phyloP scores from a whole-genome alignment of 1,140 invertebrate genomes.

The Ceratosolen fusciceps region DNA sequence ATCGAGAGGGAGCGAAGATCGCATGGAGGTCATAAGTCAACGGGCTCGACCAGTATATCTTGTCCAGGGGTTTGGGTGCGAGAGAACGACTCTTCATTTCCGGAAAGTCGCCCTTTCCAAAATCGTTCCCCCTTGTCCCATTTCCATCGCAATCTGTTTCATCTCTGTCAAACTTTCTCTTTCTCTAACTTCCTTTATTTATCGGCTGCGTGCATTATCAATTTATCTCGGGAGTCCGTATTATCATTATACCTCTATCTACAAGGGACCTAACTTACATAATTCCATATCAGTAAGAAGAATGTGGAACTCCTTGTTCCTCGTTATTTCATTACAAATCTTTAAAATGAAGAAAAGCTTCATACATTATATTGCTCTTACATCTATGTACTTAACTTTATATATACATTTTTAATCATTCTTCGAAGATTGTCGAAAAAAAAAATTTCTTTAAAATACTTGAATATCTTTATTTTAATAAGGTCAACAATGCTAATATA shows the following conservation, averaged over 20 bases:
- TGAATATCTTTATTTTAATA: too few relatives aligned
- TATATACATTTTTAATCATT: too few relatives aligned
- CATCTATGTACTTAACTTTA: too few relatives aligned
- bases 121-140: constrained; percentile 40
- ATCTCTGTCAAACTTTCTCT: constrained; percentile 30
- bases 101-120: constrained; percentile 34
- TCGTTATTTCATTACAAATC: too few relatives aligned
- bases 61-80: not conserved
- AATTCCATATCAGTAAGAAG: not conserved
- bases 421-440: too few relatives aligned
- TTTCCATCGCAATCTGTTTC: constrained; percentile 43
- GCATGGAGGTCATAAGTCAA: constrained; percentile 36
- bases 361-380: too few relatives aligned
- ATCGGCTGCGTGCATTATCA: constrained; percentile 18
- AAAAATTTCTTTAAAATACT: too few relatives aligned
- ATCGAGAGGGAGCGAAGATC: constrained; percentile 22
- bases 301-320: not conserved
- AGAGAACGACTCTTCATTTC: constrained; percentile 43
- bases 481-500: too few relatives aligned
- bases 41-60: constrained; percentile 29
- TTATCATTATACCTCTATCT: not conserved
- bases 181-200: constrained; percentile 42
- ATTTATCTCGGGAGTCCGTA: constrained; percentile 17
- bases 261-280: not conserved
- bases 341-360: too few relatives aligned